Base-by-base conservation (phyloP, 2,888 invertebrate genomes). In the Alentia gelatinosa region DNA sequence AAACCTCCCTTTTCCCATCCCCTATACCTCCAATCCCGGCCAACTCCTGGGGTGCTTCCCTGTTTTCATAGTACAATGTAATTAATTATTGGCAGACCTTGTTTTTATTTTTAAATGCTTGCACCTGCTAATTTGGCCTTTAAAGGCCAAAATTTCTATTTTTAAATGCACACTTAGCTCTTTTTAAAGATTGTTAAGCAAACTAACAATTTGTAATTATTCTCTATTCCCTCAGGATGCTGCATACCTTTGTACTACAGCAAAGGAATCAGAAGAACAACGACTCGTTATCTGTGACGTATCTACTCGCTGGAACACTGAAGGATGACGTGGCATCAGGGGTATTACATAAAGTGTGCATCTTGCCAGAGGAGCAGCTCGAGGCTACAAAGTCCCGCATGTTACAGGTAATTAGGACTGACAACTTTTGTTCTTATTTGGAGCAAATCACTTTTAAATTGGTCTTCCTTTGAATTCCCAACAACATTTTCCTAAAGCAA, bases 281-380 rank as follows among this genome's bases (percentile, higher is more conserved):
- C 90, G 94, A 94, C 79, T 86, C 91, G 23, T 79, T 95, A 23
- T 91, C 92, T 90, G 94, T 94, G 1, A 94, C 94, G 33, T 95
- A 95, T 90, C 94, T 95, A 93, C 93, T 95, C 9, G 94, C 95
- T 39, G 95, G 95, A 5, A 83, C 39, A 4, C 9, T 83, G 83
- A 0, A 92, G 93, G 26, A 92, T 93, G 89, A 91, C 92, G 56
- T 92, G 90, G 12, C 35, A 1, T 1, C 39, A 1, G 37, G 1
- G 1, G 26, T 39, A 4, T 35, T 19, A 23, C 88, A 88, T 33
- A n/a, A 50, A 30, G 88, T 88, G 19, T 33, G 50, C 19, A 7
- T 88, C 47, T 5, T 88, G 1, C 88, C 88, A 1, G 50, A 88
- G 33, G 88, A 88, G 26, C 33, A 88, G 30, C 35, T 88, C 3